Percentiles rank a stretch among this genome's conserved stretches.
phyloP scores from a whole-genome alignment of 92 coral and sea anemone species.

The Isaurus tuberculatus region DNA sequence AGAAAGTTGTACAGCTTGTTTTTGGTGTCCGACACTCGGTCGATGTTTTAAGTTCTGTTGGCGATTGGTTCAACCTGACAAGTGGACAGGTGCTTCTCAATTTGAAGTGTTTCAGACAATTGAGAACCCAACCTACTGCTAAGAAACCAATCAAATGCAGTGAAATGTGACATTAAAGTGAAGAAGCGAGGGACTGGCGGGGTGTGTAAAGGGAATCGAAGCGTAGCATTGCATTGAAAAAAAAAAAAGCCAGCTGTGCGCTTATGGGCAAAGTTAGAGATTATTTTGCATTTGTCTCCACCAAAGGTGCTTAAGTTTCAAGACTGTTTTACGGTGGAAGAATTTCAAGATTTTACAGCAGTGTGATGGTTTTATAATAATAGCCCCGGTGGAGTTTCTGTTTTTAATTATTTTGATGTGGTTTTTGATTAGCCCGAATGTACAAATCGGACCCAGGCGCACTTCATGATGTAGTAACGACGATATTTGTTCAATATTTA shows the following conservation, averaged over 20 bases:
- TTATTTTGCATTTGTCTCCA: conserved; percentile 33
- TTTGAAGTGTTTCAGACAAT: conserved; percentile 71
- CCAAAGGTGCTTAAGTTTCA: conserved; percentile 32
- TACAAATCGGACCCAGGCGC: conserved; percentile 69
- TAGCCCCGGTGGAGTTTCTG: conserved; percentile 68
- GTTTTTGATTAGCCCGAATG: conserved; percentile 78
- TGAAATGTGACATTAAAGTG: conserved; percentile 37
- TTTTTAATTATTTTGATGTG: conserved; percentile 84
- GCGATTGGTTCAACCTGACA: conserved; percentile 41
- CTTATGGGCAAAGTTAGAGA: conserved; percentile 37
- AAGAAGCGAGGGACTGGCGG: conserved; percentile 39
- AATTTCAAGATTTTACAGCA: conserved; percentile 9
- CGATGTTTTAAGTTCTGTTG: conserved; percentile 7
- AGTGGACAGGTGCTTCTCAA: conserved; percentile 54
- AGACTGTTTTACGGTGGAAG: conserved; percentile 7
- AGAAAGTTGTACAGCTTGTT: background rate
- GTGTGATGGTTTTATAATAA: conserved; percentile 49
- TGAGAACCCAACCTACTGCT: conserved; percentile 91
- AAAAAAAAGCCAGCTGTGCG: conserved; percentile 44
- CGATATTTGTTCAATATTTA: conserved; percentile 73
- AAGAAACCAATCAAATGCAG: conserved; percentile 91
- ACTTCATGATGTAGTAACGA: conserved; percentile 84
- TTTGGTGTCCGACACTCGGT: background rate
- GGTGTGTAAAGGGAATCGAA: conserved; percentile 45
- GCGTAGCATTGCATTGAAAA: conserved; percentile 45